phyloP scores from a whole-genome alignment of 2,113 vertebrate genomes.

The Emydocephalus ijimae region DNA sequence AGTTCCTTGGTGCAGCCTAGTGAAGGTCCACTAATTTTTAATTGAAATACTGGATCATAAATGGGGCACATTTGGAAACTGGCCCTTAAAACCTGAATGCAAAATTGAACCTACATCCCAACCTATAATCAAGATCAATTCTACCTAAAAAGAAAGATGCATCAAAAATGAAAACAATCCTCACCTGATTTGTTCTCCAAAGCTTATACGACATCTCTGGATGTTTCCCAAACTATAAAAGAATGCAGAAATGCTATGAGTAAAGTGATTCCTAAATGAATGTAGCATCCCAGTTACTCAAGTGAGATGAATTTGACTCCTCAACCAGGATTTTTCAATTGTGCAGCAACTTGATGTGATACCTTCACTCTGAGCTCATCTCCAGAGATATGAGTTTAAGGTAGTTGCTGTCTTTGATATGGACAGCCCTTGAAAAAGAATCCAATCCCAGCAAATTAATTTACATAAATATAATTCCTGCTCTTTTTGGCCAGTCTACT shows the following conservation, averaged over 20 bases:
- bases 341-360: neutral
- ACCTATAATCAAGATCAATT: neutral
- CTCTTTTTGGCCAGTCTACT: neutral
- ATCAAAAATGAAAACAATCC: neutral
- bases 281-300: neutral
- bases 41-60: neutral
- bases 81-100: neutral
- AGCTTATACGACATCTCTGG: slow-evolving; percentile 55
- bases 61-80: neutral
- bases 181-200: slow-evolving; percentile 50
- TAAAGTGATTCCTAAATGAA: neutral
- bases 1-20: neutral
- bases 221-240: slow-evolving; percentile 60
- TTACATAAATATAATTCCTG: neutral
- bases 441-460: neutral
- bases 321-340: neutral
- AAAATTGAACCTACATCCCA: neutral
- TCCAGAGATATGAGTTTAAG: neutral
- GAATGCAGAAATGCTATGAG: neutral
- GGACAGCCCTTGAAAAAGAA: neutral
- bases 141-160: neutral
- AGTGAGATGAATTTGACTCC: neutral
- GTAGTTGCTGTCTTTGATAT: neutral
- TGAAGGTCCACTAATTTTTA: neutral
- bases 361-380: neutral